Percentiles rank a stretch among this genome's conserved stretches.
phyloP scores from a whole-genome alignment of 2,888 invertebrate species.

The Pammene fasciana region DNA sequence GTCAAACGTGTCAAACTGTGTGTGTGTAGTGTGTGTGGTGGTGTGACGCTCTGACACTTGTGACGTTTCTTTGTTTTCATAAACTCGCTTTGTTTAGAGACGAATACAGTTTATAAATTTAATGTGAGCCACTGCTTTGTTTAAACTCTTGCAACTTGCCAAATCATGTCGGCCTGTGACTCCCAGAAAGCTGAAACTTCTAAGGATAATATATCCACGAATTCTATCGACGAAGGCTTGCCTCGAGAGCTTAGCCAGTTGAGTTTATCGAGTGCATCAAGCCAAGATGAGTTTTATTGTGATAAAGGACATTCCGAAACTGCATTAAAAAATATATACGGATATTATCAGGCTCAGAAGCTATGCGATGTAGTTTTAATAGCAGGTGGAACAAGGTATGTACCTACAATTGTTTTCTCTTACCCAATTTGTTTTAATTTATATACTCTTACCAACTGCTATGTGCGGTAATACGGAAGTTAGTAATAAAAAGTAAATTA shows the following conservation, averaged over 20 bases:
- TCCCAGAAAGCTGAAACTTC: slow-evolving; percentile 69
- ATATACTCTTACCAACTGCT: not conserved
- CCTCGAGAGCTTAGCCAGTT: slow-evolving; percentile 87
- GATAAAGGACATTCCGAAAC: slow-evolving; percentile 91
- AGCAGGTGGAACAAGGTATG: slow-evolving; percentile 88
- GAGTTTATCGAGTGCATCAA: slow-evolving; percentile 86
- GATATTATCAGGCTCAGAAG: slow-evolving; percentile 91
- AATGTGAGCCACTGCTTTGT: slow-evolving; percentile 25
- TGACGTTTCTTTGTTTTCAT: slow-evolving; percentile 63
- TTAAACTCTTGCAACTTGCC: slow-evolving; percentile 27
- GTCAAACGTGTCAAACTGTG: no score
- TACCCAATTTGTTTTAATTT: slow-evolving; percentile 22
- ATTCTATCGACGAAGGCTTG: slow-evolving; percentile 82
- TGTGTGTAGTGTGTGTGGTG: no score
- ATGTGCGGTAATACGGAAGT: not conserved
- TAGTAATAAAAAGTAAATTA: no score
- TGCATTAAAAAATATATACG: slow-evolving; percentile 91
- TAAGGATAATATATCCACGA: slow-evolving; percentile 79
- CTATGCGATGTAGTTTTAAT: slow-evolving; percentile 94
- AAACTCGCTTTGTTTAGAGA: slow-evolving; percentile 48
- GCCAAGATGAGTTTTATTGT: slow-evolving; percentile 90
- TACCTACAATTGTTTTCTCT: slow-evolving; percentile 45
- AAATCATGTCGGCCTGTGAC: slow-evolving; percentile 74
- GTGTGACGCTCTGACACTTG: not conserved
- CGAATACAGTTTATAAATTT: slow-evolving; percentile 24